These are phyloP conservation scores for Lithophane socia DNA, from an alignment of 2,888 invertebrate species.

Conservation along the genomic window DNA sequence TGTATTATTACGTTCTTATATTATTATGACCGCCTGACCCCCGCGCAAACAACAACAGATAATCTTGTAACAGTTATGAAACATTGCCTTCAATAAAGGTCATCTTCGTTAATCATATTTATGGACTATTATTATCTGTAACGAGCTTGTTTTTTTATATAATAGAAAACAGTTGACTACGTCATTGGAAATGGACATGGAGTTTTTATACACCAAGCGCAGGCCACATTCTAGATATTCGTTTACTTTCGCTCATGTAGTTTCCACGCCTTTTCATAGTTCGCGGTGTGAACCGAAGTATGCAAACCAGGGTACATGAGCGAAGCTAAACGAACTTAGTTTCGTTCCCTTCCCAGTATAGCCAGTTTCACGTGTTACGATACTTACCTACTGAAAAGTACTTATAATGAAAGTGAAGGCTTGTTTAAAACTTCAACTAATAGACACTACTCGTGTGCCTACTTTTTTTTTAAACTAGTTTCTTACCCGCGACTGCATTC, in stretches of 20 bases:
- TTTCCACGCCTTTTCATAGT: no score
- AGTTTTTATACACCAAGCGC: background rate
- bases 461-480: background rate
- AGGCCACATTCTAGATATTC: no score
- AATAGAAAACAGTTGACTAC: conserved; percentile 55
- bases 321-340: no score
- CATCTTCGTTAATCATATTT: conserved; percentile 60
- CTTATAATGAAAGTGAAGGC: background rate
- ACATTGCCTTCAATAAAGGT: conserved; percentile 63
- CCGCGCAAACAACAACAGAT: conserved; percentile 72
- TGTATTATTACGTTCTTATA: conserved; percentile 58
- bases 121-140: conserved; percentile 63
- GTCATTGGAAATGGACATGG: conserved; percentile 31
- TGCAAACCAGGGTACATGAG: no score
- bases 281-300: no score
- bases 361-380: background rate
- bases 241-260: no score
- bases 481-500: no score
- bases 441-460: background rate
- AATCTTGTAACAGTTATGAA: conserved; percentile 66
- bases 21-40: conserved; percentile 70
- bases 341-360: no score
- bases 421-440: background rate
- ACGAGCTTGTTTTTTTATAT: conserved; percentile 64
- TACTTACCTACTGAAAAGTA: background rate